Base-by-base conservation (phyloP, 2,113 vertebrate genomes). In the Cavia porcellus region DNA sequence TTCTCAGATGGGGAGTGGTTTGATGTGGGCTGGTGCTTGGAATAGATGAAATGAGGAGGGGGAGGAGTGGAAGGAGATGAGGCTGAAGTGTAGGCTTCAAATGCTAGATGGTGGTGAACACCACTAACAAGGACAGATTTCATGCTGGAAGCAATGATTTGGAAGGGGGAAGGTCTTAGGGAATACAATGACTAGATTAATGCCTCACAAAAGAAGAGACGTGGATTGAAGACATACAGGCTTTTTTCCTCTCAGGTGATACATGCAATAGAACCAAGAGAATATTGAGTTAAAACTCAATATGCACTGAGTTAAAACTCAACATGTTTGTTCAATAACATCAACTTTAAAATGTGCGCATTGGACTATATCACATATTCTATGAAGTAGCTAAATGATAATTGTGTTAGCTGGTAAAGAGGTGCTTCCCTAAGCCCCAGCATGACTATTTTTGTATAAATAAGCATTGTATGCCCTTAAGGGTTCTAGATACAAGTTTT, bases 201-300 rank as follows among this genome's bases (percentile, higher is more conserved):
- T 32, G 47, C 32, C 14, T 38, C 1, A 22, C 12, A 57, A 59
- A 55, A 89, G 62, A 64, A 3, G 47, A 24, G 52, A 28, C 20
- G 1, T 0, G 4, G 55, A 24, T 3, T 5, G 25, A 30, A 25
- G 55, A 47, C 0, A 2, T 0, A 38, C 87, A 38, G 4, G 55
- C 38, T 68, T 84, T 24, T 52, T 28, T 79, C 11, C 2, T 30
- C 30, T 19, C 12, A 5, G 25, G 66, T 1, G 17, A 13, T 87
- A 22, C 9, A 32, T 87, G 28, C 9, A 38, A 20, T 42, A 47
- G 70, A 80, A 59, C 17, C 1, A 47, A 72, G 4, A 91, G 88
- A 72, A n/a, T 52, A 38, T 38, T 81, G 38, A 25, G 28, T 30
- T 72, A 47, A 6, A 30, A 24, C 9, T 89, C n/a, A 30, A 25